These are phyloP conservation scores for Mongoloraphidia duomilia DNA, from an alignment of 2,888 invertebrate species.

Conservation along the genomic window DNA sequence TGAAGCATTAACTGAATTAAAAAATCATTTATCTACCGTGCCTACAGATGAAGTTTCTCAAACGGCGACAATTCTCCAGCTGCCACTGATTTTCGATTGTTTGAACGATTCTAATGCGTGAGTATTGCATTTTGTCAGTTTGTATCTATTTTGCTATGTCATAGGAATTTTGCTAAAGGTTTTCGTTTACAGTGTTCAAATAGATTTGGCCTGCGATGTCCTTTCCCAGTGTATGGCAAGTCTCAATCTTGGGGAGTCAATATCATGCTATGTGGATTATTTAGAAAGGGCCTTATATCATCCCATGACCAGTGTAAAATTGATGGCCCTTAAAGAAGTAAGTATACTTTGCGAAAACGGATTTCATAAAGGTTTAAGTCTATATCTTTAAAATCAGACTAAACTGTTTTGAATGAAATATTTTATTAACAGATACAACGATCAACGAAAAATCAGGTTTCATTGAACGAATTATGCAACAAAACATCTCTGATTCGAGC, in stretches of 20 bases:
- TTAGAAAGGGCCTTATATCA: conserved; percentile 48
- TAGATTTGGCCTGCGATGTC: conserved; percentile 48
- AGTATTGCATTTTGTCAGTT: conserved; percentile 15
- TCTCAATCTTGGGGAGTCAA: conserved; percentile 42
- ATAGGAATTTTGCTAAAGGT: conserved; percentile 5
- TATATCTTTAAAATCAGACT: background rate
- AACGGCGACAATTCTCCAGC: conserved; percentile 31
- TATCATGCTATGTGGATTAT: conserved; percentile 41
- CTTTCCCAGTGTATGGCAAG: conserved; percentile 47
- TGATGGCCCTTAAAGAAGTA: conserved; percentile 49
- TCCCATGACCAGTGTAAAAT: conserved; percentile 43
- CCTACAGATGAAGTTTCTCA: conserved; percentile 27
- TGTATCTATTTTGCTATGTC: conserved; percentile 1
- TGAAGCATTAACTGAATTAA: conserved; percentile 31
- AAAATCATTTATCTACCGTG: conserved; percentile 27
- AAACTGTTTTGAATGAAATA: no score
- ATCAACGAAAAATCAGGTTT: conserved; percentile 20
- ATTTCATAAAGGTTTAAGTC: background rate
- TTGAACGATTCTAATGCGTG: conserved; percentile 38
- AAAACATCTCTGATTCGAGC: conserved; percentile 33
- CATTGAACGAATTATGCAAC: conserved; percentile 21
- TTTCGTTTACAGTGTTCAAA: conserved; percentile 34
- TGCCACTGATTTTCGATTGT: conserved; percentile 48
- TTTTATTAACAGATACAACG: conserved; percentile 13
- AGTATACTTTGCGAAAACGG: conserved; percentile 6